Percentiles rank a stretch among this genome's conserved stretches.
Evolutionary conservation across 2,113 vertebrate species (phyloP).

Genomic region (Melanotaenia duboulayi): DNA sequence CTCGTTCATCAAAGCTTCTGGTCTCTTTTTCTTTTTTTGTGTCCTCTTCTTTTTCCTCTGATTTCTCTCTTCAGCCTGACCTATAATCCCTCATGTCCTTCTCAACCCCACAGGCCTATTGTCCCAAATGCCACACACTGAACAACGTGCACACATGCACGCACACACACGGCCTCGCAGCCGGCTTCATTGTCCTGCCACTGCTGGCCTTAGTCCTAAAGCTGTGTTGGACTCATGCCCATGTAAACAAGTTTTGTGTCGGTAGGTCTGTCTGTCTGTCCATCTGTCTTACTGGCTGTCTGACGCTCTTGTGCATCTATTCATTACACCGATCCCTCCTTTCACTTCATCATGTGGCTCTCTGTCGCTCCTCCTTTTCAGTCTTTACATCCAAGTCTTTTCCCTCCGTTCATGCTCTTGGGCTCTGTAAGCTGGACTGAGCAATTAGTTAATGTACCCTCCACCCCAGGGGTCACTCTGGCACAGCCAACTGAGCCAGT

Average conservation of each 20-base stretch:
- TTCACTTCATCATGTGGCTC: constrained; percentile 37
- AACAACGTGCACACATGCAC: constrained; percentile 45
- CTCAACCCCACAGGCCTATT: constrained; percentile 58
- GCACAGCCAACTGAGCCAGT: constrained; percentile 35
- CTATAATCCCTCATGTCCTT: constrained; percentile 56
- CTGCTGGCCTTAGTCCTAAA: constrained; percentile 58
- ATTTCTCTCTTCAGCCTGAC: constrained; percentile 52
- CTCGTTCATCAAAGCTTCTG: constrained; percentile 1
- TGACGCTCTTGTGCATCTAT: constrained; percentile 24
- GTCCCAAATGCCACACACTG: constrained; percentile 54
- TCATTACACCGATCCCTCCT: constrained; percentile 47
- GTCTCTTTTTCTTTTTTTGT: background rate
- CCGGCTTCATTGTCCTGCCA: constrained; percentile 63
- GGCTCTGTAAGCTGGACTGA: constrained; percentile 59
- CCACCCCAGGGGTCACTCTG: constrained; percentile 65
- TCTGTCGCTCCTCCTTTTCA: constrained; percentile 24
- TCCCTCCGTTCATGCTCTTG: constrained; percentile 48
- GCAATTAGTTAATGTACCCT: constrained; percentile 79
- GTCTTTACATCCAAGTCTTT: constrained; percentile 23
- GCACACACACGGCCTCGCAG: constrained; percentile 48
- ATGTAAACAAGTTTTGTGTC: constrained; percentile 59
- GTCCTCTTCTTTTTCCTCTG: background rate
- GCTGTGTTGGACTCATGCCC: constrained; percentile 56
- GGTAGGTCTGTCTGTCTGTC: constrained; percentile 31
- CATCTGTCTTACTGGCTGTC: constrained; percentile 27